Evolutionary conservation across 2,113 vertebrate genomes (phyloP), one percentile per base, ranked within the genome.

Genomic region (Bubo blakistoni): DNA sequence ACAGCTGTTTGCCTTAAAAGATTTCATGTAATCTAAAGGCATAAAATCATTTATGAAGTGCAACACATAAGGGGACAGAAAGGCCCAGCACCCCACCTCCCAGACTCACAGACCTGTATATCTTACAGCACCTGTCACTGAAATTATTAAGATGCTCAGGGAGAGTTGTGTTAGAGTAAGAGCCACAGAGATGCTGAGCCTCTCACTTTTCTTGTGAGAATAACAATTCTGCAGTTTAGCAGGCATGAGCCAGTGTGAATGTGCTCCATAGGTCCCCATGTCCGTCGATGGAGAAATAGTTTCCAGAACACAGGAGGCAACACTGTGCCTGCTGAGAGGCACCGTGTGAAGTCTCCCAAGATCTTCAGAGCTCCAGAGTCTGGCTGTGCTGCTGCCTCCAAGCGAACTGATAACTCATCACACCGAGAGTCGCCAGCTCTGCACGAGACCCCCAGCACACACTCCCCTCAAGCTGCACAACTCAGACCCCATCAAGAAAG

Each of bases 291-390:
- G 12, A 63, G 29, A 61, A 47, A 11, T 1, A 63, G 21, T 74
- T 51, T 20, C 49, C 42, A 73, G 36, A 66, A 55, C 27, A 61
- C 30, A 67, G 27, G 32, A 73, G 38, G 36, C 2, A 1, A 74
- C 21, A 22, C 3, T 15, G 22, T 25, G 14, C 34, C 51, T 1
- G 0, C 9, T 2, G 1, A 83, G 36, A 61, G 26, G 17, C 32
- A 34, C 13, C 2, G 0, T 3, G 15, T 47, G 30, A 79, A 79
- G 21, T 29, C 25, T 67, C 55, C 29, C 14, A 32, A 12, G 34
- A 63, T 4, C 10, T 27, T 5, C 36, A 46, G 17, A 88, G 15
- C 61, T 80, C 52, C 54, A n/a, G 36, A 63, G 13, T 27, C 16
- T 10, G 30, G 36, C 13, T 1, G 0, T 36, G 29, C 40, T 59